Conservation (phyloP, 2,888 invertebrate species). For the Gryllus longicercus region DNA sequence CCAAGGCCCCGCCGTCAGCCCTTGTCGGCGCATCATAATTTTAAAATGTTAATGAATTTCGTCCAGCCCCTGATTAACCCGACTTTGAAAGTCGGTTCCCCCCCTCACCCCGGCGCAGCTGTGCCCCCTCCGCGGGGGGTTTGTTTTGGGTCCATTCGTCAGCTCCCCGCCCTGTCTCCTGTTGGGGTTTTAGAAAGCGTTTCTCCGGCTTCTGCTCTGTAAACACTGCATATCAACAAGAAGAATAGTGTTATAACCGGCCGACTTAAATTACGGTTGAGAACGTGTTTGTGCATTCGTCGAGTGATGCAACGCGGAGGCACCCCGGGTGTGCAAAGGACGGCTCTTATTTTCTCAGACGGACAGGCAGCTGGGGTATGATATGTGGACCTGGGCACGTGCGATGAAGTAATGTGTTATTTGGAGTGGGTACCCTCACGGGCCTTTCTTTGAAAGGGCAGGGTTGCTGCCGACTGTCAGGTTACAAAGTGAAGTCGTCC, state of each 20-base stretch:
- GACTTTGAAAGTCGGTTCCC: not conserved
- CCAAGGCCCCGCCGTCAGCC: not conserved
- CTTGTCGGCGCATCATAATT: slow-evolving; percentile 6
- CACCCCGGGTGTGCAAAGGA: too few species aligned
- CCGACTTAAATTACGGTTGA: not conserved
- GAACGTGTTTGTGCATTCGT: not conserved
- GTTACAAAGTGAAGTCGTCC: too few species aligned
- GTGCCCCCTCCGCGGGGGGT: not conserved
- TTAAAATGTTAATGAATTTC: not conserved
- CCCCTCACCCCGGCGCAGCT: not conserved
- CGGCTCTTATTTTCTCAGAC: too few species aligned
- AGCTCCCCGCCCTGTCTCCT: not conserved
- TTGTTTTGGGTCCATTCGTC: slow-evolving; percentile 10
- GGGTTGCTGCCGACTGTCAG: too few species aligned
- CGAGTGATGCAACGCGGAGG: not conserved
- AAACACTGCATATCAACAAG: not conserved
- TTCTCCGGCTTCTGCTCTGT: not conserved
- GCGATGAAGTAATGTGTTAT: too few species aligned
- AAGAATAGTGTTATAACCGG: not conserved
- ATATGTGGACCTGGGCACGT: too few species aligned
- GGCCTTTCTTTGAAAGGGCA: too few species aligned
- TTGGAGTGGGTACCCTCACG: too few species aligned
- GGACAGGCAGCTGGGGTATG: too few species aligned
- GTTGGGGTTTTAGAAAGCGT: not conserved
- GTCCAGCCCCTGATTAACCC: not conserved